phyloP scores from a whole-genome alignment of 2,113 vertebrate species.

The Anhinga anhinga region DNA sequence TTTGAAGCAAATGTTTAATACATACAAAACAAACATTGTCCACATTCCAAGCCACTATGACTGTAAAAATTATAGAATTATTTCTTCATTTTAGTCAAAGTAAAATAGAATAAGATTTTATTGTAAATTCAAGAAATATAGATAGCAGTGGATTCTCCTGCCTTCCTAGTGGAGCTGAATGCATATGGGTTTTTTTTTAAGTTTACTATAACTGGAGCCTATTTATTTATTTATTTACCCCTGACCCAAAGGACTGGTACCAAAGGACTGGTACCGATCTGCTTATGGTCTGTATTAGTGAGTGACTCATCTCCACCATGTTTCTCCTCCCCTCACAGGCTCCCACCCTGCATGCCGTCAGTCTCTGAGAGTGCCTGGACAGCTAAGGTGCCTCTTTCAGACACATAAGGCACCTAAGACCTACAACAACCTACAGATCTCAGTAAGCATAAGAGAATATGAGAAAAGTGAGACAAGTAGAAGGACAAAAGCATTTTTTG shows the following conservation, averaged over 20 bases:
- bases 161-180: not conserved
- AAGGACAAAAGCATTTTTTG: not conserved
- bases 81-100: not conserved
- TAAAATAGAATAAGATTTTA: not conserved
- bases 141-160: not conserved
- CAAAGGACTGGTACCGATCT: not conserved
- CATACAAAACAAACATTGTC: not conserved
- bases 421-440: not conserved
- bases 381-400: not conserved
- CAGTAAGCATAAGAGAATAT: not conserved
- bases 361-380: not conserved
- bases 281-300: not conserved
- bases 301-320: not conserved
- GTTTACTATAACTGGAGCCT: rapidly evolving
- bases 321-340: not conserved
- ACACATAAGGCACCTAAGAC: not conserved
- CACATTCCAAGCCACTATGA: not conserved
- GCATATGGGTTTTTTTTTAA: not conserved
- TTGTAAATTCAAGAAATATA: not conserved
- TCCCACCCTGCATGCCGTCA: not conserved
- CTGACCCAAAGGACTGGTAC: not conserved
- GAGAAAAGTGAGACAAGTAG: not conserved
- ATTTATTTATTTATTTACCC: rapidly evolving
- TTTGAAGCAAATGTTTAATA: not conserved
- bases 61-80: not conserved